phyloP scores from a whole-genome alignment of 2,888 invertebrate species.

The Dasypolia templi region DNA sequence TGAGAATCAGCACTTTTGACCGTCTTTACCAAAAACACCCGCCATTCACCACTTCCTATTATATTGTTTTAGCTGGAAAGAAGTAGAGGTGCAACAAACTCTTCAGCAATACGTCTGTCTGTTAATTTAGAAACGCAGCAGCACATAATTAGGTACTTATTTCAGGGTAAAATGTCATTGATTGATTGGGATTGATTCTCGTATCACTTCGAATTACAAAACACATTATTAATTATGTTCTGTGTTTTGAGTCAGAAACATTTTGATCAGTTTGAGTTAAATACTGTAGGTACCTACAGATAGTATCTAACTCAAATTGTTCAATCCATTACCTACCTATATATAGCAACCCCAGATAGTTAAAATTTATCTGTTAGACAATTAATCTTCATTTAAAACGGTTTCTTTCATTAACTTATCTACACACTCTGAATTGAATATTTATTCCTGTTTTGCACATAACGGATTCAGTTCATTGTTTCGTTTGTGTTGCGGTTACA shows the following conservation, averaged over 20 bases:
- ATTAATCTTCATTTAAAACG: conserved; percentile 42
- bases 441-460: conserved; percentile 16
- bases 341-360: conserved; percentile 7
- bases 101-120: background rate
- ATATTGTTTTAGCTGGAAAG: background rate
- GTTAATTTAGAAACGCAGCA: background rate
- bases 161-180: background rate
- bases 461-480: conserved; percentile 6
- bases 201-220: no score
- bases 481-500: conserved; percentile 4
- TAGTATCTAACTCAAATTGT: conserved; percentile 42
- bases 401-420: conserved; percentile 46
- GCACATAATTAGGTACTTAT: background rate
- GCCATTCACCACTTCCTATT: background rate
- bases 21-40: no score
- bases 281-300: no score
- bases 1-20: background rate
- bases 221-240: background rate
- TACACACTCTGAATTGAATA: conserved; percentile 27
- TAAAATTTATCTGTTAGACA: conserved; percentile 25
- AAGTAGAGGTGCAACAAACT: background rate
- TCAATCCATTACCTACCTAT: conserved; percentile 8
- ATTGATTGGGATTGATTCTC: background rate
- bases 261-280: conserved; percentile 1
- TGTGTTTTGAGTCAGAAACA: conserved; percentile 2